Base-by-base conservation (phyloP, 2,113 vertebrate genomes). In the Notarius lentiginosus region DNA sequence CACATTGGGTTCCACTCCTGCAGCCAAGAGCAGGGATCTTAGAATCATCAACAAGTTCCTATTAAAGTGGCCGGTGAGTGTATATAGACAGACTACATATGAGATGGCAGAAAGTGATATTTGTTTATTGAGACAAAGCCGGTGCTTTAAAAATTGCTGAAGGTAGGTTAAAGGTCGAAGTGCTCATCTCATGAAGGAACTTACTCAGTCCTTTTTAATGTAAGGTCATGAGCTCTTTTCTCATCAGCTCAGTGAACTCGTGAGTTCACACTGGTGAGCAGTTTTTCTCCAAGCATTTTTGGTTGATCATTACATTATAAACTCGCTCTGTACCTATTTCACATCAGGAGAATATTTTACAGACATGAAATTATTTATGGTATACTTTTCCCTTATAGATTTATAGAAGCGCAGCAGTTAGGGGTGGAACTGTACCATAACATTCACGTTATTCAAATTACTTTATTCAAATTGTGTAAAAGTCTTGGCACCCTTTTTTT, bases 111-210 rank as follows among this genome's bases (percentile, higher is more conserved):
- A 22, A 41, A 20, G 68, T 41, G 68, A 41, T 9, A 49, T 11
- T 22, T 73, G 70, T 20, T 73, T 18, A 22, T 49, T 5, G 58
- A 79, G 82, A 82, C 60, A 86, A 68, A 82, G 11, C 47, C 20
- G 47, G 55, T 15, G 79, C 49, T 47, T 15, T 55, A 82, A 72
- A 65, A 79, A 51, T 51, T 5, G 34, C 70, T 27, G 41, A 85
- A 17, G 7, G 18, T 51, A 18, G 84, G 80, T 14, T 82, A 89
- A 89, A 86, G 88, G 63, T 86, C 75, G 41, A 61, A 73, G 24
- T 41, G 2, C 8, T 10, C 56, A 60, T 24, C 15, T 7, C 30
- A 27, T 49, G 11, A 58, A 60, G 34, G 22, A 56, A 0, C 9
- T 76, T 47, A 76, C 73, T 76, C 73, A 76, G 83, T 12, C 70